phyloP scores from a whole-genome alignment of 2,113 vertebrate species.

The Hipposideros armiger region DNA sequence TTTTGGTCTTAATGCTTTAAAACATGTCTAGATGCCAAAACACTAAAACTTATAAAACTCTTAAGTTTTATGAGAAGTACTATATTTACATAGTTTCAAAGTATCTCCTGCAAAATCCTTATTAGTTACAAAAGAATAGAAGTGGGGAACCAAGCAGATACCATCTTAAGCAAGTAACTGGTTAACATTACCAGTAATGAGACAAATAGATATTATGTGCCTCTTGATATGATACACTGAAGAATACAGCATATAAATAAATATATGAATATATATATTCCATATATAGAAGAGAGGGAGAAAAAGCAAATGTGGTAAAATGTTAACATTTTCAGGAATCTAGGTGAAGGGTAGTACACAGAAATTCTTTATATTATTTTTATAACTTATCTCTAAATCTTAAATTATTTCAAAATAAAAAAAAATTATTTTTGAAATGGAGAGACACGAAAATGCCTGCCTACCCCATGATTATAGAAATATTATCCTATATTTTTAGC shows the following conservation, averaged over 20 bases:
- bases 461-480: background rate
- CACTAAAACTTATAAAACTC: too few relatives aligned
- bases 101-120: background rate
- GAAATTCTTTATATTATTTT: constrained; percentile 37
- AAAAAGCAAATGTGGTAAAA: background rate
- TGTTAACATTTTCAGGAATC: background rate
- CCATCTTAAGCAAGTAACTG: background rate
- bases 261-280: background rate
- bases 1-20: constrained; percentile 8
- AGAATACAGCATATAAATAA: background rate
- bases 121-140: background rate
- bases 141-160: background rate
- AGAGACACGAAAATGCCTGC: background rate
- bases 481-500: background rate
- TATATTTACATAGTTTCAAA: constrained; percentile 3
- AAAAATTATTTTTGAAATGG: background rate
- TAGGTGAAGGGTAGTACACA: background rate
- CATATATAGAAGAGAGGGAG: background rate
- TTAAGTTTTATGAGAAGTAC: background rate
- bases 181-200: background rate
- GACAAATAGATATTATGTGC: background rate
- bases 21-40: constrained; percentile 7
- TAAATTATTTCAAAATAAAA: constrained; percentile 36
- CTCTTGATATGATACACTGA: background rate
- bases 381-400: background rate